phyloP scores from a whole-genome alignment of 1,140 invertebrate genomes.

The Euborellia annulipes region DNA sequence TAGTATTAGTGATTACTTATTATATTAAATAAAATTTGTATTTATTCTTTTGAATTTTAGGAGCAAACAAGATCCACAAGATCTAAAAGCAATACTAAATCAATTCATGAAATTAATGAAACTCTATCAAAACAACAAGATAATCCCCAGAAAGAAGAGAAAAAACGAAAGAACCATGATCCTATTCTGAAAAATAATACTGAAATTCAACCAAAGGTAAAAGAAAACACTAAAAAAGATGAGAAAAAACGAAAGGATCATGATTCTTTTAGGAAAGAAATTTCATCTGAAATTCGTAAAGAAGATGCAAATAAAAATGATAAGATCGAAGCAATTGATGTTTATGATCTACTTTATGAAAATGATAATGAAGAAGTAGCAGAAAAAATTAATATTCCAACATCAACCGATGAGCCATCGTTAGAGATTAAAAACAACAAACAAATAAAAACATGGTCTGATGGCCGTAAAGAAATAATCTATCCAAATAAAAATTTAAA shows the following conservation, averaged over 20 bases:
- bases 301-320: too few species aligned
- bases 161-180: conserved; percentile 32
- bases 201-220: conserved; percentile 8
- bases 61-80: too few species aligned
- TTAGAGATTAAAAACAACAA: background rate
- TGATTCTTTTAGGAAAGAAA: too few species aligned
- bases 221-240: conserved; percentile 10
- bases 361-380: conserved; percentile 2
- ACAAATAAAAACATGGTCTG: conserved; percentile 26
- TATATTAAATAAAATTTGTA: too few species aligned
- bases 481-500: conserved; percentile 75
- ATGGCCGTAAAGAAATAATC: conserved; percentile 50
- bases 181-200: conserved; percentile 19
- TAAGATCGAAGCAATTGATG: background rate
- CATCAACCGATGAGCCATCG: background rate
- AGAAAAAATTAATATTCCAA: conserved; percentile 10
- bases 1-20: too few species aligned
- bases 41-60: too few species aligned
- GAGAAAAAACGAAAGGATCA: conserved; percentile 5
- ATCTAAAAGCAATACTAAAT: conserved; percentile 37
- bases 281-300: too few species aligned
- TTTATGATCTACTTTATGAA: background rate
- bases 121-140: conserved; percentile 31
- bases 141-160: conserved; percentile 22
- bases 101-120: conserved; percentile 54